Conservation (phyloP, 2,797 vertebrate species). For the Melanotaenia nigrans region DNA sequence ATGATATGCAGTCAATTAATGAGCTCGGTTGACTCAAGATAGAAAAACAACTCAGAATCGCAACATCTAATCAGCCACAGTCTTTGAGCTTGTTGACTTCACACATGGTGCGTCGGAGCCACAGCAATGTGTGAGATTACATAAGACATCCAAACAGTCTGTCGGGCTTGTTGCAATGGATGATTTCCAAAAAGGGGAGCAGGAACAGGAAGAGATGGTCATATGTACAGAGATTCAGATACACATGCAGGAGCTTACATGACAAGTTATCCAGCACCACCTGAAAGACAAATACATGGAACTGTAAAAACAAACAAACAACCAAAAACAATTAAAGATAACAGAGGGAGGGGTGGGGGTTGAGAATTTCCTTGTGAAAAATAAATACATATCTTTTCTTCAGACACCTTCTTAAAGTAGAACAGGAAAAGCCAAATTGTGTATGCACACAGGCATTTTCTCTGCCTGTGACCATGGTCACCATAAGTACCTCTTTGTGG, state of each 20-base stretch:
- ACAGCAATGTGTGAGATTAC: constrained; percentile 50
- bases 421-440: constrained; percentile 2
- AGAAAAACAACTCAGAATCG: constrained; percentile 52
- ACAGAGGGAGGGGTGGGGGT: constrained; percentile 30
- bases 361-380: neutral
- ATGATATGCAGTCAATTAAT: constrained; percentile 59
- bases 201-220: constrained; percentile 20
- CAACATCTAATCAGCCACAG: constrained; percentile 46
- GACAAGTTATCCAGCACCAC: constrained; percentile 54
- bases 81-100: constrained; percentile 66
- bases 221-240: constrained; percentile 7
- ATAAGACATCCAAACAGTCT: constrained; percentile 57
- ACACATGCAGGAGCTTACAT: constrained; percentile 35
- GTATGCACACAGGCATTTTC: constrained; percentile 11
- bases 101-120: constrained; percentile 41
- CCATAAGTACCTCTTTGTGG: constrained; percentile 47
- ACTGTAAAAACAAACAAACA: no score
- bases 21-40: constrained; percentile 47
- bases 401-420: neutral
- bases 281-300: neutral
- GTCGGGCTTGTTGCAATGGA: constrained; percentile 32
- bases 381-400: no score
- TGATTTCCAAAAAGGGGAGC: constrained; percentile 35
- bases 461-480: constrained; percentile 25
- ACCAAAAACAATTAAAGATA: no score